Evolutionary conservation across 2,797 vertebrate species (phyloP), one percentile per base, ranked within the genome.

Genomic region (Mergus octosetaceus): DNA sequence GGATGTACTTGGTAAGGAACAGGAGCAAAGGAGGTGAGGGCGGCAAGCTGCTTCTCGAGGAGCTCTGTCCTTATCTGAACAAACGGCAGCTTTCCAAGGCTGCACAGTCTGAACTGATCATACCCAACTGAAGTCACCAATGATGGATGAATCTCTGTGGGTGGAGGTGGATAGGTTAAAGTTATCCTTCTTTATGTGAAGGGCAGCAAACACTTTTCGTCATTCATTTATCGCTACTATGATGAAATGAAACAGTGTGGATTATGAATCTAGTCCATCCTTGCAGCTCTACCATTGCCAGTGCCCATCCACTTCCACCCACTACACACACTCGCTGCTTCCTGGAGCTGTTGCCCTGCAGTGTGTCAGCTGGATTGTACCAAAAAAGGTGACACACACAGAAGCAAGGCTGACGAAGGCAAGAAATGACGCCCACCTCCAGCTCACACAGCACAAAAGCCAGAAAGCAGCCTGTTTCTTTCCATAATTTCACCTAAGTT

Each of bases 291-390:
- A 73, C 15, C 22, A n/a, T 34, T 20, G 21, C 13, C 49, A 25
- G 4, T 6, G 38, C 25, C 45, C 71, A 56, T 9, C 11, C 13
- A 13, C 10, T 54, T 56, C 45, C 58, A 80, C 9, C 41, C 41
- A 10, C 1, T 60, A n/a, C 76, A 75, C 22, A 19, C 11, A 10
- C 19, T 32, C 10, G 3, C 43, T 36, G 38, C 53, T 56, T 28
- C 47, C 68, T 16, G 41, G 28, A n/a, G 36, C 6, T 17, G 22
- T 14, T 12, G 11, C 4, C 13, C 34, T 15, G 10, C 25, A 39
- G 41, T 2, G 38, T 54, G 18, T 39, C 56, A 20, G 2, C 0
- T 60, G 65, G 25, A 14, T 21, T 71, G 49, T 8, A 39, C 0
- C 1, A 66, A 56, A 9, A 47, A 53, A 16, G 39, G 27, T 36